phyloP scores from a whole-genome alignment of 2,113 vertebrate species.

The Artemisiospiza belli region DNA sequence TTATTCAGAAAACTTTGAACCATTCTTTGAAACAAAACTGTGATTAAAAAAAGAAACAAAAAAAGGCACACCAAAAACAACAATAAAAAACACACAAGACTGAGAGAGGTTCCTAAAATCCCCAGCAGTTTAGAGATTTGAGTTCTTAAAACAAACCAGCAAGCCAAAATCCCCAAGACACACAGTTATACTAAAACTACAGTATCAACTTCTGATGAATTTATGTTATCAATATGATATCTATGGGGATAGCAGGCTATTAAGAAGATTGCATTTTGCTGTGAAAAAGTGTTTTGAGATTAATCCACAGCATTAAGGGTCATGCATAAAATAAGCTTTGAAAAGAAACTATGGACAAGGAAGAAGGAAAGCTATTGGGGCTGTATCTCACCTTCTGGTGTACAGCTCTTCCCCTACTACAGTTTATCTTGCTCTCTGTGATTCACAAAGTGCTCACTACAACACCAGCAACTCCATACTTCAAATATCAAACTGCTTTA shows the following conservation, averaged over 20 bases:
- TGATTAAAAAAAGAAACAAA: neutral
- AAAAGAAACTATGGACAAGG: neutral
- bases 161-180: neutral
- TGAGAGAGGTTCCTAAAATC: neutral
- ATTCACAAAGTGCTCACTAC: neutral
- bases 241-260: neutral
- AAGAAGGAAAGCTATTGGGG: neutral
- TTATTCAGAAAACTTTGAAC: conserved; percentile 41
- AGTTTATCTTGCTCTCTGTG: neutral
- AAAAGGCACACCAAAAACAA: neutral
- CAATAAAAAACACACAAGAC: neutral
- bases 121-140: neutral
- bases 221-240: neutral
- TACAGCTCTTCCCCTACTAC: neutral
- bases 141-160: neutral
- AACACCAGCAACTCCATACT: neutral
- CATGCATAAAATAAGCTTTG: neutral
- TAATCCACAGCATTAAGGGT: neutral
- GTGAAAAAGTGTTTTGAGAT: neutral
- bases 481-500: neutral
- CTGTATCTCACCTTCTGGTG: neutral
- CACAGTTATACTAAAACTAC: neutral
- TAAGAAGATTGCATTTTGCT: neutral
- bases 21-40: neutral
- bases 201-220: neutral